Percentiles rank a stretch among this genome's conserved stretches.
phyloP scores from a whole-genome alignment of 2,888 invertebrate genomes.

The Alentia gelatinosa region DNA sequence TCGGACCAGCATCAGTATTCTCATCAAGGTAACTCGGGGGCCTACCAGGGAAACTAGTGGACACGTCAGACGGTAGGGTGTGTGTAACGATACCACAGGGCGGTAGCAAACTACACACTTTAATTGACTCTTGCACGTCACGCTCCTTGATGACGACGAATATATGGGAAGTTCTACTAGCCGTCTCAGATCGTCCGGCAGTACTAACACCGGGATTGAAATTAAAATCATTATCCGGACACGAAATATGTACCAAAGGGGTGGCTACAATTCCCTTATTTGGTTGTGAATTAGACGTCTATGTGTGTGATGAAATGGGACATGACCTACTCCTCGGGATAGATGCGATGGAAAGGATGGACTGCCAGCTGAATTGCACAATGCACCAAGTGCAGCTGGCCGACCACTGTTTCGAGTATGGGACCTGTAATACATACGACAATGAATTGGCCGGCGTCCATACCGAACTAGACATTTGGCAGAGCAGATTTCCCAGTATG shows the following conservation, averaged over 20 bases:
- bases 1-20: background rate
- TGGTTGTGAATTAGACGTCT: background rate
- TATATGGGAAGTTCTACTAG: background rate
- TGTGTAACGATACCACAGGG: background rate
- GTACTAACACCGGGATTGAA: background rate
- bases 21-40: background rate
- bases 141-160: background rate
- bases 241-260: background rate
- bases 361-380: background rate
- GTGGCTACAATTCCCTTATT: background rate
- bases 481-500: background rate
- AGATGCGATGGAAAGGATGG: background rate
- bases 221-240: background rate
- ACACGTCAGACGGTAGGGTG: background rate
- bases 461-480: background rate
- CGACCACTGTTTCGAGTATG: background rate
- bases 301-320: background rate
- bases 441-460: background rate
- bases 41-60: background rate
- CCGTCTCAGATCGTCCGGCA: background rate
- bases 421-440: no score
- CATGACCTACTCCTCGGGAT: background rate
- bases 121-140: background rate
- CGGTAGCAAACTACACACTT: background rate
- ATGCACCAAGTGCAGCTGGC: background rate